Conservation (phyloP, 2,113 vertebrate genomes). For the Dipodomys merriami region DNA sequence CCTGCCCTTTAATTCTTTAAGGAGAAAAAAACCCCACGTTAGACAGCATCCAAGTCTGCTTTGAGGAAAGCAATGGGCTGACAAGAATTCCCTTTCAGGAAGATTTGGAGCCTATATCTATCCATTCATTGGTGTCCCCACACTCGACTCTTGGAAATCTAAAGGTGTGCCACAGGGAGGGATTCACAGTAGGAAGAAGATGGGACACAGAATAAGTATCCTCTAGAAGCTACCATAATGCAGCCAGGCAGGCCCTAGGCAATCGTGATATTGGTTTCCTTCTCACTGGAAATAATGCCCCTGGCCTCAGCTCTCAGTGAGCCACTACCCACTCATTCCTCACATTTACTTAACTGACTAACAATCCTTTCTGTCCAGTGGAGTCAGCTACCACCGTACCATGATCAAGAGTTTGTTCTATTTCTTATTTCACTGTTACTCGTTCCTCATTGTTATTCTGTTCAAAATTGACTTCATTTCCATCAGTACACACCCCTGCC, state of each 20-base stretch:
- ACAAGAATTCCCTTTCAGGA: not conserved
- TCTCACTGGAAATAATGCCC: not conserved
- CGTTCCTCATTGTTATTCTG: slow-evolving; percentile 44
- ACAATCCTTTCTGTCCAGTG: not conserved
- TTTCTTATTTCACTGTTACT: not conserved
- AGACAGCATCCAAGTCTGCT: too few species aligned
- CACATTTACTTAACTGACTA: slow-evolving; percentile 12
- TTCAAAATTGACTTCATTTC: not conserved
- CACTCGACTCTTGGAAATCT: not conserved
- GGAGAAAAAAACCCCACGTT: too few species aligned
- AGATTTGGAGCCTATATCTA: not conserved
- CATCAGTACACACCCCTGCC: not conserved
- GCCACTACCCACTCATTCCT: not conserved
- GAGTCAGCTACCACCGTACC: not conserved
- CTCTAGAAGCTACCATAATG: not conserved
- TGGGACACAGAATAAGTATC: not conserved
- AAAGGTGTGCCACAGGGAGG: not conserved
- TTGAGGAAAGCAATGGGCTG: too few species aligned
- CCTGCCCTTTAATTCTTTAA: too few species aligned
- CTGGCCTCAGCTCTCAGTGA: not conserved
- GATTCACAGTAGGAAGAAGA: too few species aligned
- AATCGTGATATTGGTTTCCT: not conserved
- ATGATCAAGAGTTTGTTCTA: slow-evolving; percentile 21
- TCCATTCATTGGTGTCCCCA: accelerated
- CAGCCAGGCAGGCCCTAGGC: not conserved